A percentile compares a stretch with the other conserved stretches of the same genome.
phyloP scores from a whole-genome alignment of 1,140 invertebrate species.

The Conus betulinus region DNA sequence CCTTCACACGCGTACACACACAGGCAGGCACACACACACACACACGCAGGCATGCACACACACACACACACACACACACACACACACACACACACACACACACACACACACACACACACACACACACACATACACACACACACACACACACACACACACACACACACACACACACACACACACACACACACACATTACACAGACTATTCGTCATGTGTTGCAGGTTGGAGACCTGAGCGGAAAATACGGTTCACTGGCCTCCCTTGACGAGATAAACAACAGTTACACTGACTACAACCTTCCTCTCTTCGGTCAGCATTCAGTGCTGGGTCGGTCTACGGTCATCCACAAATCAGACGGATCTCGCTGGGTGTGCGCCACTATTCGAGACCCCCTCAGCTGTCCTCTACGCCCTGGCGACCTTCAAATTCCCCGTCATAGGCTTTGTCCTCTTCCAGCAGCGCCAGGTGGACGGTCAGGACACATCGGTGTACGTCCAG shows the following conservation, averaged over 20 bases:
- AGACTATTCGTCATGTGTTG: too few species aligned
- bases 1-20: too few species aligned
- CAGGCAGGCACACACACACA: too few species aligned
- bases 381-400: slow-evolving; percentile 69
- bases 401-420: slow-evolving; percentile 75
- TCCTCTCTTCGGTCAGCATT: slow-evolving; percentile 87
- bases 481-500: slow-evolving; percentile 83
- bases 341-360: slow-evolving; percentile 78
- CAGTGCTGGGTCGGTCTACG: slow-evolving; percentile 87
- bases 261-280: slow-evolving; percentile 77
- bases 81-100: too few species aligned
- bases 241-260: slow-evolving; percentile 84
- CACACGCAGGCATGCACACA: too few species aligned
- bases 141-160: too few species aligned
- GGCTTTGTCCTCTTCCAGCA: slow-evolving; percentile 92
- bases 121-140: too few species aligned
- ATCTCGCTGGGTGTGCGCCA: slow-evolving; percentile 77
- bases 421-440: slow-evolving; percentile 88
- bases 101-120: too few species aligned
- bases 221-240: slow-evolving; percentile 92
- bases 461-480: slow-evolving; percentile 83
- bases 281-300: slow-evolving; percentile 89
- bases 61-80: too few species aligned
- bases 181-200: too few species aligned
- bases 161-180: too few species aligned